phyloP scores from a whole-genome alignment of 2,113 vertebrate species.

The Proteles cristata region DNA sequence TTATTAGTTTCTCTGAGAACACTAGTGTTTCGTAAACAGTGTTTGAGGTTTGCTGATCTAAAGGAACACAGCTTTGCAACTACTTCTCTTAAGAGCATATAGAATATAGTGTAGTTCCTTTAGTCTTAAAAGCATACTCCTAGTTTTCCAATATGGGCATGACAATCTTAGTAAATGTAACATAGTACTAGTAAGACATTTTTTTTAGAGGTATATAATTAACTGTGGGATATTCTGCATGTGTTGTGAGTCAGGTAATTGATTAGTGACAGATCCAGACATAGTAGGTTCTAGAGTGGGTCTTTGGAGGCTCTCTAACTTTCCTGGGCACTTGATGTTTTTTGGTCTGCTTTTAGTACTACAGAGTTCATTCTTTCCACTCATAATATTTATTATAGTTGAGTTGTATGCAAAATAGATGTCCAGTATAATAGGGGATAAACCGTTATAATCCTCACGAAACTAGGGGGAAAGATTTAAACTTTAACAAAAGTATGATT shows the following conservation, averaged over 20 bases:
- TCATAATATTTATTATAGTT: neutral
- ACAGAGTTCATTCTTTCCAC: neutral
- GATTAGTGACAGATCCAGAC: neutral
- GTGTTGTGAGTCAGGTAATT: neutral
- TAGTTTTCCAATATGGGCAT: neutral
- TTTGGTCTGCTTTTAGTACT: conserved; percentile 12
- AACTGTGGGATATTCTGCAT: neutral
- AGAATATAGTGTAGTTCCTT: conserved; percentile 2
- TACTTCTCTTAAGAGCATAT: neutral
- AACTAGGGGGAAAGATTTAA: neutral
- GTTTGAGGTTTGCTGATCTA: neutral
- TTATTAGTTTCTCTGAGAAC: neutral
- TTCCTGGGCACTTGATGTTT: neutral
- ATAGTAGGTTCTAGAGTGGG: neutral
- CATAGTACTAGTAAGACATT: neutral
- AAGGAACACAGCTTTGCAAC: neutral
- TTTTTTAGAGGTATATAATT: neutral
- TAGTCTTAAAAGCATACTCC: neutral
- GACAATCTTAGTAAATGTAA: neutral
- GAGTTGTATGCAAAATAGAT: neutral
- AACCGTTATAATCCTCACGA: neutral
- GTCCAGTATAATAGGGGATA: neutral
- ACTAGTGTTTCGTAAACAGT: neutral
- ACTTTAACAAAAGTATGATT: neutral
- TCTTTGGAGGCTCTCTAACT: neutral